These are phyloP conservation scores for Peromyscus leucopus DNA, from an alignment of 2,113 vertebrate species.

Conservation along the genomic window DNA sequence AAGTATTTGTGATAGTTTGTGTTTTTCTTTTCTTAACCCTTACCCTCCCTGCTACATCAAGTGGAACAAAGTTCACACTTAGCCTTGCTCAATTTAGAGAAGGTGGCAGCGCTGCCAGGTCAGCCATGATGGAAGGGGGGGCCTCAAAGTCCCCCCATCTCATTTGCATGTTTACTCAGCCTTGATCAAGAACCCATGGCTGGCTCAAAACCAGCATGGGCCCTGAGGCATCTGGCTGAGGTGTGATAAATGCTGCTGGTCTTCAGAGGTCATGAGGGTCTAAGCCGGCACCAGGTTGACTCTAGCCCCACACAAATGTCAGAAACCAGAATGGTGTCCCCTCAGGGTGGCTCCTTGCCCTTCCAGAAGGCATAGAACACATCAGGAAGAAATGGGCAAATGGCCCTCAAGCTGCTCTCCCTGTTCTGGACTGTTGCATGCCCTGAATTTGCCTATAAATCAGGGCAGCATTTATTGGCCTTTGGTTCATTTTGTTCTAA, in stretches of 20 bases:
- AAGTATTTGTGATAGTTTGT: background rate
- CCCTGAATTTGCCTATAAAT: background rate
- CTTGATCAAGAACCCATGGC: background rate
- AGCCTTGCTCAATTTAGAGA: background rate
- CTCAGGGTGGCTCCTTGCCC: background rate
- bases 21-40: no score
- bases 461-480: background rate
- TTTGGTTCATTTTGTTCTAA: background rate
- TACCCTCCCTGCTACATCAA: no score
- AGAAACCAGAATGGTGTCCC: no score
- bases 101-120: background rate
- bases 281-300: background rate
- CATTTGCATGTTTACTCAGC: accelerated
- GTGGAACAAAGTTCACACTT: background rate
- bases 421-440: background rate
- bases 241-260: background rate
- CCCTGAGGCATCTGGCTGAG: no score
- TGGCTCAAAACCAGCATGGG: accelerated
- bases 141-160: accelerated
- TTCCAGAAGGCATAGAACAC: background rate
- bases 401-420: accelerated
- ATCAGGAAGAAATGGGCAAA: background rate
- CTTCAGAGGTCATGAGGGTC: background rate
- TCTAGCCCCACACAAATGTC: no score
- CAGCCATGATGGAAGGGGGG: accelerated